These are phyloP conservation scores for Ciona savignyi DNA, from an alignment of 23 tunicate genomes.

Conservation along the genomic window DNA sequence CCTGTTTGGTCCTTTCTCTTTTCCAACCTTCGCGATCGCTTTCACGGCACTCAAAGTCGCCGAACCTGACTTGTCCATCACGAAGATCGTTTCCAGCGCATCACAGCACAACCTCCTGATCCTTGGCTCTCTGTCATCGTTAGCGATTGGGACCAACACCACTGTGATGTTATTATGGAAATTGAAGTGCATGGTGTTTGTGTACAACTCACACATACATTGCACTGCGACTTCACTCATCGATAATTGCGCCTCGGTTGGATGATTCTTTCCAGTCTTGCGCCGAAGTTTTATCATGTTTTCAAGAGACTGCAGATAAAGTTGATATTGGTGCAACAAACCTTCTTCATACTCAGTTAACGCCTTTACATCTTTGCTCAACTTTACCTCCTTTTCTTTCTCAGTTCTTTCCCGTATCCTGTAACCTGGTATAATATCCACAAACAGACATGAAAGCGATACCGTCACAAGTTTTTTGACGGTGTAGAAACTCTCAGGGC, in stretches of 20 bases:
- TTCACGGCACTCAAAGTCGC: constrained; percentile 20
- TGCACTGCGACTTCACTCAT: constrained; percentile 53
- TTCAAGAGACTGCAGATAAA: constrained; percentile 44
- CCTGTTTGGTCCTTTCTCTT: constrained; percentile 40
- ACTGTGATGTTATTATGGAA: constrained; percentile 59
- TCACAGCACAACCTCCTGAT: constrained; percentile 61
- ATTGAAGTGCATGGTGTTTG: constrained; percentile 55
- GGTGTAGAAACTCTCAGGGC: constrained; percentile 39
- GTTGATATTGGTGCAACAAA: constrained; percentile 50
- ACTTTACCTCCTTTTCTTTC: constrained; percentile 68
- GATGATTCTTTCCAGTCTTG: not conserved
- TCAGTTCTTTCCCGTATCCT: constrained; percentile 79
- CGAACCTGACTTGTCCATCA: constrained; percentile 42
- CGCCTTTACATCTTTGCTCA: constrained; percentile 74
- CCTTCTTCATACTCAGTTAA: constrained; percentile 73
- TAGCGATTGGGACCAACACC: constrained; percentile 56
- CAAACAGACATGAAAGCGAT: constrained; percentile 51
- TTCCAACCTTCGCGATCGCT: constrained; percentile 32
- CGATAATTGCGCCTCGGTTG: not conserved
- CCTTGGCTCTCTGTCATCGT: constrained; percentile 28
- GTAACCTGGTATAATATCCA: constrained; percentile 91
- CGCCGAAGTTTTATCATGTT: constrained; percentile 27
- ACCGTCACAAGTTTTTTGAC: constrained; percentile 65
- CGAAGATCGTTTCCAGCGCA: constrained; percentile 50
- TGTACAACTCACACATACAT: constrained; percentile 46